Base-by-base conservation (phyloP, 2,113 vertebrate genomes). In the Hippocampus mohnikei region DNA sequence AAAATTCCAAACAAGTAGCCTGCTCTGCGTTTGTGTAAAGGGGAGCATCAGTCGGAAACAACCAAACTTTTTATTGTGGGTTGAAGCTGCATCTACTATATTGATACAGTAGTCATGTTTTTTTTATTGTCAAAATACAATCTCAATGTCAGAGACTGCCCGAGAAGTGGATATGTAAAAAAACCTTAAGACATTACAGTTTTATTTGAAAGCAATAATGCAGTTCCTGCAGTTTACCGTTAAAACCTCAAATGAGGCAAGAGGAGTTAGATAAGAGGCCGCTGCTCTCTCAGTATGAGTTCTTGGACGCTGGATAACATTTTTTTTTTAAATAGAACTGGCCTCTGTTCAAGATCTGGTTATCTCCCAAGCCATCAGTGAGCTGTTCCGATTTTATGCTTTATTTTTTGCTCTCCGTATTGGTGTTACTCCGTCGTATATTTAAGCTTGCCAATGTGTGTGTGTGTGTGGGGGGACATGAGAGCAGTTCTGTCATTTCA, bases 141-240 rank as follows among this genome's bases (percentile, higher is more conserved):
- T 16, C 21, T 65, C 65, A 55, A 75, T 75, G 58, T 81, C 67
- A 70, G 59, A 72, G 65, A 78, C 63, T 70, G 44, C 66, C 56
- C 64, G 68, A 76, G 69, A 70, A 74, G 68, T 18, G 61, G 74
- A 81, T 41, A 58, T 66, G 44, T 29, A 42, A 74, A 70, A 70
- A 65, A 69, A 72, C 66, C 41, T 73, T 76, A 64, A 76, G 70
- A 76, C 66, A 77, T 81, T 74, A 81, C 84, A 83, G 80, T 88
- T 84, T 71, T 13, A 77, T 78, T 73, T 69, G 10, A 80, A 69
- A 56, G 52, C 63, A 67, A 41, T 25, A 69, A 21, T n/a, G 46
- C 70, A 72, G 55, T 21, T 46, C 56, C 44, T 76, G 23, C 50
- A 64, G 71, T 68, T 73, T 33, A 11, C 20, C 0, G 56, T 44